Evolutionary conservation across 2,888 invertebrate species (phyloP).

Genomic region (Autographa pulchrina): DNA sequence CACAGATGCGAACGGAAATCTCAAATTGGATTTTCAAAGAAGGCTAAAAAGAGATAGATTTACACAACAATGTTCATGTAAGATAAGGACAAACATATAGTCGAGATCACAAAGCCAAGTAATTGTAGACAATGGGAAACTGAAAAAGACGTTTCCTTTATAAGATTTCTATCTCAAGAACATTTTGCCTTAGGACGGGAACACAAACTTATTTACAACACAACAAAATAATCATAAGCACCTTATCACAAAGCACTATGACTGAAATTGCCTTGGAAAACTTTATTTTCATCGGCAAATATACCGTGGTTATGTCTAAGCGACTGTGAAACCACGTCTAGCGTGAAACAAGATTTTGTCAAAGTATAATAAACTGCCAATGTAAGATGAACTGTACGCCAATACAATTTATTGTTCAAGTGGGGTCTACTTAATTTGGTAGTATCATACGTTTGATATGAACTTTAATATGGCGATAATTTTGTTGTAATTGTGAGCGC

Average conservation of each 20-base stretch:
- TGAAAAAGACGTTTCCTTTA: conserved; percentile 89
- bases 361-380: conserved; percentile 82
- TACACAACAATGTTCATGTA: conserved; percentile 50
- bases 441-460: conserved; percentile 44
- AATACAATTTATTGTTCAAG: not conserved
- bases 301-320: conserved; percentile 71
- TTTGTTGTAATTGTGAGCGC: conserved; percentile 48
- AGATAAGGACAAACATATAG: conserved; percentile 68
- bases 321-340: conserved; percentile 84
- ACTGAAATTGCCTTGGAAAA: conserved; percentile 37
- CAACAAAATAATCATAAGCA: not conserved
- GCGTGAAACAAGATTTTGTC: conserved; percentile 87
- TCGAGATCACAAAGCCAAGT: conserved; percentile 83
- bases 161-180: conserved; percentile 86
- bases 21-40: conserved; percentile 82
- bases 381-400: conserved; percentile 59
- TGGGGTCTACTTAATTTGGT: conserved; percentile 18
- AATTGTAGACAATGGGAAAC: conserved; percentile 88
- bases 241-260: conserved; percentile 33
- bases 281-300: not conserved
- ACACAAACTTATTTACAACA: conserved; percentile 58
- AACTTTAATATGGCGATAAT: conserved; percentile 35
- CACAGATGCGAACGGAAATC: conserved; percentile 78
- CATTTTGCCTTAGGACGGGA: conserved; percentile 82
- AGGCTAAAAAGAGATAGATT: conserved; percentile 64